A percentile compares a stretch with the other conserved stretches of the same genome.
phyloP scores from a whole-genome alignment of 64 coral and sea anemone genomes.

The Montipora cactus region DNA sequence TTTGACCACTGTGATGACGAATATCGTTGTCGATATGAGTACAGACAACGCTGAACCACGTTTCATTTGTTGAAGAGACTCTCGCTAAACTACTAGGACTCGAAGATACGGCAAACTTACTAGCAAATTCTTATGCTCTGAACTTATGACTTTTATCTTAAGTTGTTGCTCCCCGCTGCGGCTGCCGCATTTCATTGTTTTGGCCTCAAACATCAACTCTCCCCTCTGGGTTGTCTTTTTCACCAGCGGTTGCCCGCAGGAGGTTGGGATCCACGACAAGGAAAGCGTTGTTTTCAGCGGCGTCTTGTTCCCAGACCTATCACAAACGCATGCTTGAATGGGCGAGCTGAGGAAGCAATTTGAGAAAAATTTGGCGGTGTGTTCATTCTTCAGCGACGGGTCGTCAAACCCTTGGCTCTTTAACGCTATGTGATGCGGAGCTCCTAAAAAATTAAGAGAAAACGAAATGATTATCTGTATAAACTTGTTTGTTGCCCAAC shows the following conservation, averaged over 20 bases:
- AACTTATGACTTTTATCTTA: slow-evolving; percentile 70
- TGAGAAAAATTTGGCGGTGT: slow-evolving; percentile 56
- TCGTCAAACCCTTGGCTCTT: slow-evolving; percentile 84
- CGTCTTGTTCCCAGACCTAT: slow-evolving; percentile 78
- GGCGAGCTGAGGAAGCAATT: slow-evolving; percentile 67
- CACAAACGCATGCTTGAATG: slow-evolving; percentile 74
- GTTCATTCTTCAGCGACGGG: slow-evolving; percentile 55
- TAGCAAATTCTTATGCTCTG: slow-evolving; percentile 74
- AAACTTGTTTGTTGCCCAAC: too few species aligned
- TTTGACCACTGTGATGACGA: too few species aligned
- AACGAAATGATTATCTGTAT: background rate
- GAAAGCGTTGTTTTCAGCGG: slow-evolving; percentile 71
- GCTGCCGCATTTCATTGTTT: slow-evolving; percentile 54
- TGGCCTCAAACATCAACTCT: slow-evolving; percentile 72
- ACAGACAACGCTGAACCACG: too few species aligned
- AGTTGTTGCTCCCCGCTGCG: slow-evolving; percentile 65
- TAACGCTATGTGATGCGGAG: slow-evolving; percentile 85
- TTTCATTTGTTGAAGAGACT: too few species aligned
- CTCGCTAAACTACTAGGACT: background rate
- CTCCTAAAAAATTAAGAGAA: slow-evolving; percentile 24
- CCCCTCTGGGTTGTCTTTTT: slow-evolving; percentile 79
- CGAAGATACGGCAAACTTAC: background rate
- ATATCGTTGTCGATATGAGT: too few species aligned
- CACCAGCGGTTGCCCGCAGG: slow-evolving; percentile 45
- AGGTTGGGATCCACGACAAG: slow-evolving; percentile 67